Base-by-base conservation (phyloP, 2,113 vertebrate species). In the Forbesichthys papilliferus region DNA sequence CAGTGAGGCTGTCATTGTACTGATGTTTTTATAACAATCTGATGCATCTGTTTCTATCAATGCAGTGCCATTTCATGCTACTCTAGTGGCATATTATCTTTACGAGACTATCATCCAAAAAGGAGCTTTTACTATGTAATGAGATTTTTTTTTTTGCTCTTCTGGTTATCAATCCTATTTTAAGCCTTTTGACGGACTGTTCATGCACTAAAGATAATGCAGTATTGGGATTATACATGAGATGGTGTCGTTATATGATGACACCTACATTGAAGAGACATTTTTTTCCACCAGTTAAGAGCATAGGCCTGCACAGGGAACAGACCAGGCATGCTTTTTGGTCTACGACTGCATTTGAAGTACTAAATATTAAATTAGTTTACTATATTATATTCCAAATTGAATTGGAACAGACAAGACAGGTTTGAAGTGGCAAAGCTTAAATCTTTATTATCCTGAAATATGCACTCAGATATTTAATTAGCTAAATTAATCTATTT, bases 211-310 rank as follows among this genome's bases (percentile, higher is more conserved):
- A 80, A 85, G 87, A 89, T 90, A 86, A 91, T 70, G 53, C 86
- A 81, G 79, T 87, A 85, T 84, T 83, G 80, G 67, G 80, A 85
- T 86, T 87, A 77, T 87, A 81, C 78, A 84, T 42, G 33, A 83
- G 79, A 77, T 79, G 27, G 27, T 27, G 27, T 27, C 27, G 27
- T 27, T 27, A 27, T 27, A 27, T 2, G 27, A 27, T 27, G 27
- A 27, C 27, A 27, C 27, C 1, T 27, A 2, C 27, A 27, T 27
- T 27, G 27, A 27, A 2, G 27, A 27, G 27, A 27, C 27, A 3
- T 27, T 27, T 27, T 27, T 27, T 27, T 2, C 27, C 1, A 27
- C 27, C 27, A 27, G 2, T 27, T 27, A 27, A 27, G 27, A 27
- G 27, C 27, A 27, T 27, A 27, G 27, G 27, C 27, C 27, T 27